phyloP scores from a whole-genome alignment of 2,888 invertebrate genomes.

The Drosophila picticornis region DNA sequence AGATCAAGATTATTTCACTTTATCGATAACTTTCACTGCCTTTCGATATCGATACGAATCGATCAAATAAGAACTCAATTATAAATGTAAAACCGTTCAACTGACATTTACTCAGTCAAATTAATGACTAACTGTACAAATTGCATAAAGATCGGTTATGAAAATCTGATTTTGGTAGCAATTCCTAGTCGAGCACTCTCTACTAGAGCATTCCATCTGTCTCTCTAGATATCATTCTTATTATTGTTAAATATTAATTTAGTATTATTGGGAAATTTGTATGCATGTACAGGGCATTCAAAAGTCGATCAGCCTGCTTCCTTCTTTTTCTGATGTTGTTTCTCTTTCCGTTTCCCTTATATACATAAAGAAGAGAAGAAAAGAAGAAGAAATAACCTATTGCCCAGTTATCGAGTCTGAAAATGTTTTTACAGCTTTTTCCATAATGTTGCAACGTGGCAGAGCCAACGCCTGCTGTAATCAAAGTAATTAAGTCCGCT shows the following conservation, averaged over 20 bases:
- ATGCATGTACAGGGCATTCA: constrained; percentile 6
- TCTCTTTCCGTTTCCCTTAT: constrained; percentile 19
- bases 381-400: constrained; percentile 14
- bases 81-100: not conserved
- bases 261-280: not conserved
- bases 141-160: not conserved
- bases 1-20: not conserved
- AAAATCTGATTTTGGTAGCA: not conserved
- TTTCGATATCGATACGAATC: not conserved
- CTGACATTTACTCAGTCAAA: not conserved
- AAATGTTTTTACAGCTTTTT: constrained; percentile 36
- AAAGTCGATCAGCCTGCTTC: not conserved
- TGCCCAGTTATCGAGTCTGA: constrained; percentile 43
- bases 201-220: not conserved
- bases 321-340: not conserved
- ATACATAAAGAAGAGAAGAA: not conserved
- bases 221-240: too few relatives aligned
- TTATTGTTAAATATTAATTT: too few relatives aligned
- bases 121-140: not conserved
- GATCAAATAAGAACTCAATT: not conserved
- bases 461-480: constrained; percentile 14
- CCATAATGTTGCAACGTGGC: constrained; percentile 21
- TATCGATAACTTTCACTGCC: not conserved
- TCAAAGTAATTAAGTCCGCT: constrained; percentile 43
- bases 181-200: not conserved